Percentiles rank a stretch among this genome's conserved stretches.
Evolutionary conservation across 1,140 invertebrate species (phyloP).

Genomic region (Habropoda laboriosa): DNA sequence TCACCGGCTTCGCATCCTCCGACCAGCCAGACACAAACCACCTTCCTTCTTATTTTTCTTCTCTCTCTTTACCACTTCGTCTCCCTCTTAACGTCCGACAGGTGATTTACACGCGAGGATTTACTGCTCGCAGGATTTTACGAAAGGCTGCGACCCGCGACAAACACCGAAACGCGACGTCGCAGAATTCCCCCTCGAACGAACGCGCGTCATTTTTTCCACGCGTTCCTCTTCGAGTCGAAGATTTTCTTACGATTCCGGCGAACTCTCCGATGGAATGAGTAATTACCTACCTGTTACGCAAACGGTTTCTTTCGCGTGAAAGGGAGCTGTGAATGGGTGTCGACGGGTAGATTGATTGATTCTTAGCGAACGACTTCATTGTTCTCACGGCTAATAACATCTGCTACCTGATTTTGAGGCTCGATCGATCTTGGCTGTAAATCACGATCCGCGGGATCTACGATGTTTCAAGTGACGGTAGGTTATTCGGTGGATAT

Average conservation of each 20-base stretch:
- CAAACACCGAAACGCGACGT: conserved; percentile 61
- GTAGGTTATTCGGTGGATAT: background rate
- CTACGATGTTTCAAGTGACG: background rate
- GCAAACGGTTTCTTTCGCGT: background rate
- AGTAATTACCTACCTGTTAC: background rate
- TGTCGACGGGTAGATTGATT: background rate
- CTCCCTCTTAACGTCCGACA: conserved; percentile 68
- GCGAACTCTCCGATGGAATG: too few species aligned
- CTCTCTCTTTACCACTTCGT: conserved; percentile 13
- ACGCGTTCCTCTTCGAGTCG: background rate
- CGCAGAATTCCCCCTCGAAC: too few species aligned
- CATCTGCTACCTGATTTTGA: background rate
- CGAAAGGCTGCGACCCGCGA: conserved; percentile 65
- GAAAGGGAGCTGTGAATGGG: too few species aligned
- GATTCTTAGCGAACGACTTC: background rate
- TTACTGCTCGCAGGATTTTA: conserved; percentile 71
- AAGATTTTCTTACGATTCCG: too few species aligned
- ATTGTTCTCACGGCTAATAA: background rate
- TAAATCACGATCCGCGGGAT: background rate
- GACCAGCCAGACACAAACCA: too few species aligned
- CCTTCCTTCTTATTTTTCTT: background rate
- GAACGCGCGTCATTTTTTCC: background rate
- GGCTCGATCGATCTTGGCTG: background rate
- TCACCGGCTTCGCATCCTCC: conserved; percentile 50
- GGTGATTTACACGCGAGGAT: conserved; percentile 73